Evolutionary conservation across 2,797 vertebrate species (phyloP).

Genomic region (Gastrophryne carolinensis): DNA sequence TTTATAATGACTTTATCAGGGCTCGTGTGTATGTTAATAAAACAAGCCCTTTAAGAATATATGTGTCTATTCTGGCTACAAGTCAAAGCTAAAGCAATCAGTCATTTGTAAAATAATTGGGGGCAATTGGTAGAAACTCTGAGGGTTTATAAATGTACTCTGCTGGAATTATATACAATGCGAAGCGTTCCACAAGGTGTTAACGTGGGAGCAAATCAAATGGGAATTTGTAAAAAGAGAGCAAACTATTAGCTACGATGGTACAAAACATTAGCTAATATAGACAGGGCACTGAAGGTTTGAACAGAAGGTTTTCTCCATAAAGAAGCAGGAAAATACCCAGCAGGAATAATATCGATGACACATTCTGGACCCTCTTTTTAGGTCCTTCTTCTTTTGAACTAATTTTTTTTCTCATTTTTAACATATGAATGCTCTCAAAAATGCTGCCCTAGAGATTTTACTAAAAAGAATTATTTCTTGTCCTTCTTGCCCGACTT

Average conservation of each 20-base stretch:
- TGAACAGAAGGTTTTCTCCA: constrained; percentile 55
- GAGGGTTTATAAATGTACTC: constrained; percentile 41
- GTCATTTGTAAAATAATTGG: constrained; percentile 20
- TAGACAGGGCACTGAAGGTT: constrained; percentile 73
- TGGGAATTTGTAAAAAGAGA: constrained; percentile 51
- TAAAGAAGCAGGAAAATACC: constrained; percentile 56
- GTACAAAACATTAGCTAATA: constrained; percentile 61
- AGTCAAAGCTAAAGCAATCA: neutral
- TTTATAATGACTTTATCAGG: neutral
- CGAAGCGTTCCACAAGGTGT: constrained; percentile 41
- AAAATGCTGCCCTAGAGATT: constrained; percentile 63
- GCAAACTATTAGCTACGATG: constrained; percentile 54
- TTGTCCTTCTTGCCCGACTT: constrained; percentile 98
- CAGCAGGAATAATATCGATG: constrained; percentile 58
- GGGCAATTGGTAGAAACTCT: constrained; percentile 30
- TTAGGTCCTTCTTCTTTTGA: constrained; percentile 49
- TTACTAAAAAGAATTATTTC: constrained; percentile 73
- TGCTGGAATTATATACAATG: constrained; percentile 49
- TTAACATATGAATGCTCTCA: constrained; percentile 59
- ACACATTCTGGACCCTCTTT: constrained; percentile 59
- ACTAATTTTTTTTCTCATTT: constrained; percentile 55
- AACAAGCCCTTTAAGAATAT: neutral
- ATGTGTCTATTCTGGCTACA: neutral
- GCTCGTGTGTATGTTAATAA: neutral
- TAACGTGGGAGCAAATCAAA: constrained; percentile 39